Base-by-base conservation (phyloP, 2,113 vertebrate genomes). In the Camelus bactrianus region DNA sequence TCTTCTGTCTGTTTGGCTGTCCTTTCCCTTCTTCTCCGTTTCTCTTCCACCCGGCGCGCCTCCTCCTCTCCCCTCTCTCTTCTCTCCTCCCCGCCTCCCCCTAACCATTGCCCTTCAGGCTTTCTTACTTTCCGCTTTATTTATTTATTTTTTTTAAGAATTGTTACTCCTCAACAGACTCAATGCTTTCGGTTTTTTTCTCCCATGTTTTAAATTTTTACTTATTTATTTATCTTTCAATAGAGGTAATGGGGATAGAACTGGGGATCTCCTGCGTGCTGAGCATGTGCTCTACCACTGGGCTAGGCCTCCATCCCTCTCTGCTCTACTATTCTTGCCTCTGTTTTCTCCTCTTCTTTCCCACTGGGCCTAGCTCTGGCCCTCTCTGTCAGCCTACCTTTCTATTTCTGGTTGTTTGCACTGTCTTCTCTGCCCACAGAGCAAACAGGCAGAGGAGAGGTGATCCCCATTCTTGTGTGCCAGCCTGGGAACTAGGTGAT, bases 361-460 rank as follows among this genome's bases (percentile, higher is more conserved):
- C 58, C 46, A 50, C 56, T 10, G 32, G 64, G 8, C 65, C 26
- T 35, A 20, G 52, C 48, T 70, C 91, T 70, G 3, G 17, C 75
- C 35, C 69, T 60, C 30, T 48, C 14, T 46, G n/a, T 90, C 46
- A 50, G 84, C 26, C 70, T 24, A 8, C 35, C 60, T 95, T 82
- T 94, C 84, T 28, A 35, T 83, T 69, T 72, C 91, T 83, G 79
- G 52, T 42, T 62, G 30, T 81, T 88, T 89, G 72, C 50, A 56
- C 30, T 10, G 6, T 32, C 28, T 77, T 67, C 16, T 58, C 75
- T 75, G 42, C 60, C 10, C 28, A 11, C 13, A 46, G 50, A 35
- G 56, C 46, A 73, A 62, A 69, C 0, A 10, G 11, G 30, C 5
- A 32, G 48, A 9, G 8, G 48, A 58, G 52, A 52, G 2, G 70